Evolutionary conservation across 2,888 invertebrate species (phyloP), one percentile per base, ranked within the genome.

Genomic region (Endotricha flammealis): DNA sequence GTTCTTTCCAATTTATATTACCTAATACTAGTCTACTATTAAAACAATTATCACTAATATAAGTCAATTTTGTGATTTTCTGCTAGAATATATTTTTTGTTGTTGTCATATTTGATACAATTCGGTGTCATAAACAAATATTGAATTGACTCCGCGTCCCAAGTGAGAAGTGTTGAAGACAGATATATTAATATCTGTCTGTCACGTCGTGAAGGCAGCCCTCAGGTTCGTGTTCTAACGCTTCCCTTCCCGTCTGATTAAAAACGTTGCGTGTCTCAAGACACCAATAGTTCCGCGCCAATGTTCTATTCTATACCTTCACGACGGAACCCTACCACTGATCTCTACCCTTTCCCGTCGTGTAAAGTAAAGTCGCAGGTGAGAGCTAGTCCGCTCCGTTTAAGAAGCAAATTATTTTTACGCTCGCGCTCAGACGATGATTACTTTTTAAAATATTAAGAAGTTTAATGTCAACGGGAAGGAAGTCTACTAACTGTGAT

Each of bases 211-310:
- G 29, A 23, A 29, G 22, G 20, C 35, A 29, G 29, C 29, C 35
- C 35, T 35, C 12, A 29, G 22, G 14, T 35, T 23, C 35, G 35
- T 35, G 35, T 34, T n/a, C 28, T 35, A 29, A 9, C 34, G 36
- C 34, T 38, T 23, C 29, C 39, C 41, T 42, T 41, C 29, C 42
- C 39, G 41, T 44, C 41, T 47, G 50, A 44, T 51, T 50, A 47
- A 50, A 53, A 53, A 46, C 40, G 41, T 42, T 41, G 41, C 42
- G 41, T 32, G 40, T 49, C 47, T 41, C 45, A 37, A 46, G 43
- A 31, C 42, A 36, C 38, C 50, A 48, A 48, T 53, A 53, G 50
- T 45, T 46, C 38, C 32, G 32, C 42, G 48, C 45, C 54, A 48
- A 54, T 50, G 48, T 54, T 48, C 44, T 52, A 38, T 36, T 40